These are phyloP conservation scores for Cheilosia grossa DNA, from an alignment of 2,888 invertebrate species.

Conservation along the genomic window DNA sequence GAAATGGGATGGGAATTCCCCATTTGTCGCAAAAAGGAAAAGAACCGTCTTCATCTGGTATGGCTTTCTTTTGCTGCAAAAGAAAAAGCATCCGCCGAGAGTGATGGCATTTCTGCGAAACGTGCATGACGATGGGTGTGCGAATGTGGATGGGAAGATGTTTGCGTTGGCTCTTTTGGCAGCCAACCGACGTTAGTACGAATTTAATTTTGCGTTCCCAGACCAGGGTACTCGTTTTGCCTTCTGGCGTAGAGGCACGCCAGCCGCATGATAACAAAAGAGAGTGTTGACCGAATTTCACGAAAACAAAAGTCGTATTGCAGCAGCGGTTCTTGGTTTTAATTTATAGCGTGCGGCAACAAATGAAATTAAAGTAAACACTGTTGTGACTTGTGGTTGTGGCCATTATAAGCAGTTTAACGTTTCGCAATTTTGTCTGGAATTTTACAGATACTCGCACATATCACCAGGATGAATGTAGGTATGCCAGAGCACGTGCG, in stretches of 20 bases:
- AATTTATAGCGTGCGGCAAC: slow-evolving; percentile 21
- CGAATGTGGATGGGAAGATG: slow-evolving; percentile 11
- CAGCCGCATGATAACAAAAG: slow-evolving; percentile 6
- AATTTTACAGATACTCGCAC: neutral
- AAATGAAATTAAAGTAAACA: slow-evolving; percentile 38
- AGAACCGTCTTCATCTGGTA: slow-evolving; percentile 3
- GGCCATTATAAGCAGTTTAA: slow-evolving; percentile 11
- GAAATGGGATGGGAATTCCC: slow-evolving; percentile 60
- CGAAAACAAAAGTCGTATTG: slow-evolving; percentile 1
- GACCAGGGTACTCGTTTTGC: slow-evolving; percentile 10
- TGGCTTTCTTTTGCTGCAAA: neutral
- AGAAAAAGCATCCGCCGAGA: slow-evolving; percentile 26
- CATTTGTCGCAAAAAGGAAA: slow-evolving; percentile 25
- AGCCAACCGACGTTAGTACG: neutral
- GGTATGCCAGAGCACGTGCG: slow-evolving; percentile 1
- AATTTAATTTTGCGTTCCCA: neutral
- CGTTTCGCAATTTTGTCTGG: slow-evolving; percentile 2
- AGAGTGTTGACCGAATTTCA: slow-evolving; percentile 53
- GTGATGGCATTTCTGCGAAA: slow-evolving; percentile 67
- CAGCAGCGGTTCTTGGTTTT: slow-evolving; percentile 14
- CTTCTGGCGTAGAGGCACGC: neutral
- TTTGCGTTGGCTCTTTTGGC: slow-evolving; percentile 1
- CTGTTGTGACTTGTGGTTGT: slow-evolving; percentile 15
- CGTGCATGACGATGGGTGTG: neutral
- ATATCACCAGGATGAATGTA: neutral